A percentile compares a stretch with the other conserved stretches of the same genome.
Evolutionary conservation across 2,888 invertebrate species (phyloP).

Genomic region (Netelia virgata): DNA sequence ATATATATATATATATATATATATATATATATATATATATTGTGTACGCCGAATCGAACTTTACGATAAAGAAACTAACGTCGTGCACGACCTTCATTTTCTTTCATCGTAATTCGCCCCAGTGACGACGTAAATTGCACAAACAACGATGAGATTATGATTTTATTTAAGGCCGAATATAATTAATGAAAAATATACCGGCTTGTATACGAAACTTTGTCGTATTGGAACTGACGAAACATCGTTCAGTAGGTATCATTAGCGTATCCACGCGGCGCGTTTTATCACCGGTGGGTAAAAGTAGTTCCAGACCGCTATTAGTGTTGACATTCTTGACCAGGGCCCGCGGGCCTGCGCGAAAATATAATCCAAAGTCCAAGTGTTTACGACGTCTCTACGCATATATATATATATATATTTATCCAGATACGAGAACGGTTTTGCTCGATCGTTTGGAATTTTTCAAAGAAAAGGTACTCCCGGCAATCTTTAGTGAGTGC

Average conservation of each 20-base stretch:
- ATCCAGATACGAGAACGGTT: not conserved
- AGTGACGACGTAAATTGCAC: not conserved
- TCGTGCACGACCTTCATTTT: no score
- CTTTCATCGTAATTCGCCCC: no score
- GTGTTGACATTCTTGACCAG: conserved; percentile 23
- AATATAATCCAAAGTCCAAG: conserved; percentile 16
- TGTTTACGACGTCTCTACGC: not conserved
- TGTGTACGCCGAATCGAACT: not conserved
- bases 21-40: no score
- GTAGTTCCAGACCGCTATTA: conserved; percentile 24
- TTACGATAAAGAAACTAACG: not conserved
- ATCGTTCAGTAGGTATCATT: conserved; percentile 24
- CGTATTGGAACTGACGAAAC: not conserved
- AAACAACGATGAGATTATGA: not conserved
- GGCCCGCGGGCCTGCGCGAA: conserved; percentile 1
- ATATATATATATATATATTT: not conserved
- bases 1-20: no score
- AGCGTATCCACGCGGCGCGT: conserved; percentile 8
- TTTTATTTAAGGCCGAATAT: not conserved
- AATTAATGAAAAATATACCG: not conserved
- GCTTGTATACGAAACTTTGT: not conserved
- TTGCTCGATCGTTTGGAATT: conserved; percentile 32
- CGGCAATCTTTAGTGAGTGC: conserved; percentile 7
- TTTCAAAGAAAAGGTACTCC: conserved; percentile 29
- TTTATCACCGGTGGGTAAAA: conserved; percentile 27